Conservation (phyloP, 2,113 vertebrate species). For the Martes martes region DNA sequence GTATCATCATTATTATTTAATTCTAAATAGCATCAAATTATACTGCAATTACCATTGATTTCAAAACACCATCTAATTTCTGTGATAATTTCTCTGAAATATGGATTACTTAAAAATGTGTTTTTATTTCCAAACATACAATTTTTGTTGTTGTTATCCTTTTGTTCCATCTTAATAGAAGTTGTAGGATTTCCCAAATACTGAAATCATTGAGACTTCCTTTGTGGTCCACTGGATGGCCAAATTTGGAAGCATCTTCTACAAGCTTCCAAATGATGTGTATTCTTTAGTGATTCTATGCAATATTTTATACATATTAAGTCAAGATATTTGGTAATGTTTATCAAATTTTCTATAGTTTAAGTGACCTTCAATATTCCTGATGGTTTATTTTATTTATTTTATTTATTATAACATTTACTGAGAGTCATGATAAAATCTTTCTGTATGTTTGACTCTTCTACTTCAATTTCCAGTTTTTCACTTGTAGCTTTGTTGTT, state of each 20-base stretch:
- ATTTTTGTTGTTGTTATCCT: neutral
- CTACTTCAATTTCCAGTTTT: neutral
- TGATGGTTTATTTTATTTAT: too few species aligned
- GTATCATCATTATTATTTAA: neutral
- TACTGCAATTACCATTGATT: neutral
- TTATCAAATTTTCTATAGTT: neutral
- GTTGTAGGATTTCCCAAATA: neutral
- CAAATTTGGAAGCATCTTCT: neutral
- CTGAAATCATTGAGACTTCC: neutral
- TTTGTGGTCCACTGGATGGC: neutral
- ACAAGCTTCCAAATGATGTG: neutral
- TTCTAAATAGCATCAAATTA: neutral
- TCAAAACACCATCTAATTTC: neutral
- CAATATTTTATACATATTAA: neutral
- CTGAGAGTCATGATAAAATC: neutral
- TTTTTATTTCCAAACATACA: neutral
- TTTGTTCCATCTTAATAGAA: neutral
- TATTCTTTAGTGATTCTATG: neutral
- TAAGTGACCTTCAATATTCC: neutral
- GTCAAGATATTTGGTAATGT: neutral
- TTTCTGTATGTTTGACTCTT: neutral
- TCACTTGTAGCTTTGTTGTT: neutral
- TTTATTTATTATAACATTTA: neutral
- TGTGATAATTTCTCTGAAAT: neutral
- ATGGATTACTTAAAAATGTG: neutral